Conservation (phyloP, 2,797 vertebrate genomes). For the Rhodeus uyekii region DNA sequence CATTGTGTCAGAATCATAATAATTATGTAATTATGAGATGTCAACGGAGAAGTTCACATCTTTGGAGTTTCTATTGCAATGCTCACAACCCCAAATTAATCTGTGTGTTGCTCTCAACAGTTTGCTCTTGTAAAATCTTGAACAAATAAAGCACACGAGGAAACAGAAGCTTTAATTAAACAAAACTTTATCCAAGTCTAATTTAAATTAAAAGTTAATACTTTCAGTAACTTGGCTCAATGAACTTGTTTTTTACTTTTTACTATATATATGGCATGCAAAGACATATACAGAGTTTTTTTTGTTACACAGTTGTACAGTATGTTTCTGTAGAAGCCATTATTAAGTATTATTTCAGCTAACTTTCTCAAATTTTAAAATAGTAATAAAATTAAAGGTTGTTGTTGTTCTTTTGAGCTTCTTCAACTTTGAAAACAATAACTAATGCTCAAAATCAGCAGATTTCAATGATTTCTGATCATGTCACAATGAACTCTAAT, state of each 20-base stretch:
- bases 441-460: too few species aligned
- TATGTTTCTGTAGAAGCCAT: not conserved
- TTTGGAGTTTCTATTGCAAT: not conserved
- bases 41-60: not conserved
- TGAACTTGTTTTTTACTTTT: not conserved
- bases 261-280: too few species aligned
- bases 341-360: not conserved
- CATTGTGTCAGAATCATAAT: not conserved
- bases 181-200: too few species aligned
- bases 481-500: not conserved
- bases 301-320: too few species aligned
- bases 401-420: too few species aligned
- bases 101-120: not conserved
- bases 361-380: not conserved
- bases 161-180: too few species aligned
- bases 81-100: not conserved
- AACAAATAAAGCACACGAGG: not conserved
- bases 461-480: not conserved
- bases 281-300: too few species aligned
- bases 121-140: not conserved
- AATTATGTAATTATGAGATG: slow-evolving; percentile 20
- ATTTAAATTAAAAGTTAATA: too few species aligned
- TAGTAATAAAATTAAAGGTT: too few species aligned
- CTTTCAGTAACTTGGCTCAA: not conserved
- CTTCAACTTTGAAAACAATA: too few species aligned